Conservation (phyloP, 2,113 vertebrate genomes). For the Leucopsar rothschildi region DNA sequence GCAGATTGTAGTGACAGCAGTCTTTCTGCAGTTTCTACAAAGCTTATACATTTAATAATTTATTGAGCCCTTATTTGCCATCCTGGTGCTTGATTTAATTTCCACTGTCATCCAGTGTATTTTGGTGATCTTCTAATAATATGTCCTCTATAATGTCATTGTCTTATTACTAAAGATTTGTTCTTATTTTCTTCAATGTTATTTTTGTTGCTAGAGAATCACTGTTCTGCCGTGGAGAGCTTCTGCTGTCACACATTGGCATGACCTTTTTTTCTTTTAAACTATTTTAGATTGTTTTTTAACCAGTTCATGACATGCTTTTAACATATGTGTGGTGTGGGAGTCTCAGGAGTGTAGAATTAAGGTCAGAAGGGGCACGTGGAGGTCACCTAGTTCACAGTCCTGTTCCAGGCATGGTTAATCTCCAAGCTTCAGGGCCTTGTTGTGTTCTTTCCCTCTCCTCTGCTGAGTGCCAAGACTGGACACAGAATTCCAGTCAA, state of each 20-base stretch:
- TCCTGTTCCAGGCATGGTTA: neutral
- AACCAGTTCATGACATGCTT: neutral
- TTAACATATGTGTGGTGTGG: neutral
- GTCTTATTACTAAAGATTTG: neutral
- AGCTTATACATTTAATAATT: neutral
- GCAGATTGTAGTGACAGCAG: neutral
- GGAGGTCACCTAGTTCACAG: neutral
- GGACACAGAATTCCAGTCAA: neutral
- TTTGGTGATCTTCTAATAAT: neutral
- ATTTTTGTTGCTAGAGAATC: neutral
- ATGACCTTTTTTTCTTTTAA: neutral
- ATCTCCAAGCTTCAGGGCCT: neutral
- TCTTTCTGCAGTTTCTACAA: neutral
- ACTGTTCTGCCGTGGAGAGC: neutral
- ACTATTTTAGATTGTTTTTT: neutral
- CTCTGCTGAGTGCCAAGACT: neutral
- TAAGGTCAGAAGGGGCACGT: neutral
- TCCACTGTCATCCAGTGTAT: neutral
- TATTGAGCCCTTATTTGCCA: neutral
- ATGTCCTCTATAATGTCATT: neutral
- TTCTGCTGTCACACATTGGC: neutral
- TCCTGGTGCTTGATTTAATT: neutral
- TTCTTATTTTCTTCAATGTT: neutral
- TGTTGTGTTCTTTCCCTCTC: neutral
- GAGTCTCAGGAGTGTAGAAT: neutral